Evolutionary conservation across 2,888 invertebrate species (phyloP), one percentile per base, ranked within the genome.

Genomic region (Pseudococcus longispinus): DNA sequence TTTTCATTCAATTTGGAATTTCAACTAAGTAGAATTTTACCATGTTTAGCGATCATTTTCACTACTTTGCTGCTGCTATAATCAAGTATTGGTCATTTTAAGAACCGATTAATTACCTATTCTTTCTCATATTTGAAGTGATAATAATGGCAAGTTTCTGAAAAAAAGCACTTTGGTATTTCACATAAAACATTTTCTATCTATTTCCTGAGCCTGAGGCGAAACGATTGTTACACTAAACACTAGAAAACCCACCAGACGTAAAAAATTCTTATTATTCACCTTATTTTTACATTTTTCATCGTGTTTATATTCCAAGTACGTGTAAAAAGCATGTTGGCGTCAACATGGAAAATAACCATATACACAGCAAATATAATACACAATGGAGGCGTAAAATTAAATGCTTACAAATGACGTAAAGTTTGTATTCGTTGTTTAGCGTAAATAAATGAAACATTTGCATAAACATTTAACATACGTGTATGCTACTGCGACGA

Each of bases 361-460:
- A n/a, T 51, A 51, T 2, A 9, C 13, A 51, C n/a, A 51, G 51
- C n/a, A 51, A 51, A 51, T n/a, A 51, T 51, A 65, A 23, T 26
- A 20, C 13, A 26, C 74, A 37, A 74, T 18, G 74, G 26, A 32
- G 37, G 74, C 74, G 32, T 74, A 74, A 74, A 74, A 74, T 74
- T 74, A 74, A 74, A 74, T 37, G 74, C 37, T 74, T n/a, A 37
- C 74, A 37, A 74, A 37, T 74, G 74, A 74, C 37, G 37, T 15
- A 37, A 74, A 32, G 37, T 74, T 74, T 29, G 74, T 74, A 74
- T 74, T 74, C 74, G 74, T 74, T 74, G 74, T 37, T 74, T 37
- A 37, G 74, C 8, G 74, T 32, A 74, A 74, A 74, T 37, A 74
- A 74, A 74, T 74, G 74, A 74, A 74, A 74, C 74, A 74, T 74